A percentile compares a stretch with the other conserved stretches of the same genome.
Evolutionary conservation across 2,888 invertebrate genomes (phyloP).

Genomic region (Machimus atricapillus): DNA sequence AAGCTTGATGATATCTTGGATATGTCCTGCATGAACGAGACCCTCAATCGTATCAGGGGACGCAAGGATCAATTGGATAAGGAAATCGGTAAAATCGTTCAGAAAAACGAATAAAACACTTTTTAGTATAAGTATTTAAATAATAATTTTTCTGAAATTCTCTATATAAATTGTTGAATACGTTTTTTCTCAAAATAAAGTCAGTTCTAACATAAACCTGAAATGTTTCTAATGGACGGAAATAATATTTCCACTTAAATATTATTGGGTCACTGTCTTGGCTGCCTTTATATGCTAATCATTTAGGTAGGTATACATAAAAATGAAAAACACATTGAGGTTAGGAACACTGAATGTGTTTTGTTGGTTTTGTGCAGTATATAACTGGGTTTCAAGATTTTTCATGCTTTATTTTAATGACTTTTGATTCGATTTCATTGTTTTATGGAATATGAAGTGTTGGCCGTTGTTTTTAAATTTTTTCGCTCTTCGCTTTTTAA

Average conservation of each 20-base stretch:
- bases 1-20: constrained; percentile 9
- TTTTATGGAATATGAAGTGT: background rate
- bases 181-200: background rate
- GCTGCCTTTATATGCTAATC: no score
- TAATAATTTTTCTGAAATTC: background rate
- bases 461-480: background rate
- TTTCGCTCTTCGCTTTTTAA: no score
- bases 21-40: constrained; percentile 3
- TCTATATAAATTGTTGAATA: background rate
- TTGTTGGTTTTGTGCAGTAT: no score
- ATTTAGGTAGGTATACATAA: no score
- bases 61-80: background rate
- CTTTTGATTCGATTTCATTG: background rate
- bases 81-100: background rate
- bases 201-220: background rate
- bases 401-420: background rate
- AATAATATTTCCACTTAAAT: no score
- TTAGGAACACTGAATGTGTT: no score
- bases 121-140: background rate
- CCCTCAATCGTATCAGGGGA: background rate
- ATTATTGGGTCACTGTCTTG: no score
- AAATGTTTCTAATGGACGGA: background rate
- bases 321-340: no score
- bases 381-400: background rate
- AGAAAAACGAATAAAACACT: background rate